phyloP scores from a whole-genome alignment of 2,113 vertebrate species.

The Merops nubicus region DNA sequence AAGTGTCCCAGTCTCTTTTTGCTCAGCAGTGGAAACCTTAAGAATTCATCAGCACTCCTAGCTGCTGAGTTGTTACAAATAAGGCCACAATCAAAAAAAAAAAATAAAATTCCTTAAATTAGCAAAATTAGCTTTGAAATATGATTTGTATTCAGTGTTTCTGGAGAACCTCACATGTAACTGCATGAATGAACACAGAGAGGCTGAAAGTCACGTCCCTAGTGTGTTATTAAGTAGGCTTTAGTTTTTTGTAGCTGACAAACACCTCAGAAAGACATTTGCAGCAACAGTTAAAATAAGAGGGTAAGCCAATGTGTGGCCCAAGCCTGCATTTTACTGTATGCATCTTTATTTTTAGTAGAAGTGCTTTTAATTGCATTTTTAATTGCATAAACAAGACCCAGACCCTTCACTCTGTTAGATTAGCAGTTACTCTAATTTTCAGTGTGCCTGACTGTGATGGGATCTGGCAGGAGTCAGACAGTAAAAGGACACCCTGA shows the following conservation, averaged over 20 bases:
- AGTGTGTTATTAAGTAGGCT: not conserved
- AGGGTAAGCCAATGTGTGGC: not conserved
- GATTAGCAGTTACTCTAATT: not conserved
- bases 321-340: not conserved
- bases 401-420: not conserved
- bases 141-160: not conserved
- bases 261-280: not conserved
- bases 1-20: not conserved
- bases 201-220: not conserved
- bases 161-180: not conserved
- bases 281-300: not conserved
- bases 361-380: not conserved
- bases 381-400: not conserved
- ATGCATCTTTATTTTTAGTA: not conserved
- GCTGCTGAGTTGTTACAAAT: not conserved
- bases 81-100: not conserved
- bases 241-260: not conserved
- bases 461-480: not conserved
- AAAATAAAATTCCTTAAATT: not conserved
- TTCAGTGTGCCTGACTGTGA: not conserved
- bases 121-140: not conserved
- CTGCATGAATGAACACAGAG: not conserved
- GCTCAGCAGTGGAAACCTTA: fast-evolving
- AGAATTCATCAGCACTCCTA: not conserved
- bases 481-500: not conserved